Percentiles rank a stretch among this genome's conserved stretches.
phyloP scores from a whole-genome alignment of 2,797 vertebrate species.

The Siniperca scherzeri region DNA sequence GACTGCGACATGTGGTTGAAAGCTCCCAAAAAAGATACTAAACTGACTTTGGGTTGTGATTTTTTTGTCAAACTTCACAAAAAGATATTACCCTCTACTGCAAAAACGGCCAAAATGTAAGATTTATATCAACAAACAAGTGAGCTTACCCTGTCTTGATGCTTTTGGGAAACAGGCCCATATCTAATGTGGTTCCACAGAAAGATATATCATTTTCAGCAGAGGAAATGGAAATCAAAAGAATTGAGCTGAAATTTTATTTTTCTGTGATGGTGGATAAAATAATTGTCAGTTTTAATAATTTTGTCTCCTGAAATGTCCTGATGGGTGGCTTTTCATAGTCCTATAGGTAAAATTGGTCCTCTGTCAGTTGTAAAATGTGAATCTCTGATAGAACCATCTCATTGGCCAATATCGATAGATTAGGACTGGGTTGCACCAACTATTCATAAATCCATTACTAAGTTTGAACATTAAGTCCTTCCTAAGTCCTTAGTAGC shows the following conservation, averaged over 20 bases:
- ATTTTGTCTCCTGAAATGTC: neutral
- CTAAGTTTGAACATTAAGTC: neutral
- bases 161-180: conserved; percentile 64
- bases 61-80: neutral
- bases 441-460: neutral
- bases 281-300: conserved; percentile 32
- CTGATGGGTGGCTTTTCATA: neutral
- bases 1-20: neutral
- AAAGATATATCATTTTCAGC: conserved; percentile 4
- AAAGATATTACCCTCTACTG: neutral
- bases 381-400: neutral
- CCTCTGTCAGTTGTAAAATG: neutral
- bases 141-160: conserved; percentile 13
- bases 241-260: neutral
- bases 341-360: neutral
- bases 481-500: neutral
- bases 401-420: neutral
- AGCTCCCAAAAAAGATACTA: neutral
- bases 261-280: conserved; percentile 55
- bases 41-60: neutral
- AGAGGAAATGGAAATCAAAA: conserved; percentile 27
- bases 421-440: neutral
- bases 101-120: neutral
- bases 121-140: neutral
- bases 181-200: conserved; percentile 3